These are phyloP conservation scores for Nothobranchius furzeri DNA, from an alignment of 2,113 vertebrate genomes.

Conservation along the genomic window DNA sequence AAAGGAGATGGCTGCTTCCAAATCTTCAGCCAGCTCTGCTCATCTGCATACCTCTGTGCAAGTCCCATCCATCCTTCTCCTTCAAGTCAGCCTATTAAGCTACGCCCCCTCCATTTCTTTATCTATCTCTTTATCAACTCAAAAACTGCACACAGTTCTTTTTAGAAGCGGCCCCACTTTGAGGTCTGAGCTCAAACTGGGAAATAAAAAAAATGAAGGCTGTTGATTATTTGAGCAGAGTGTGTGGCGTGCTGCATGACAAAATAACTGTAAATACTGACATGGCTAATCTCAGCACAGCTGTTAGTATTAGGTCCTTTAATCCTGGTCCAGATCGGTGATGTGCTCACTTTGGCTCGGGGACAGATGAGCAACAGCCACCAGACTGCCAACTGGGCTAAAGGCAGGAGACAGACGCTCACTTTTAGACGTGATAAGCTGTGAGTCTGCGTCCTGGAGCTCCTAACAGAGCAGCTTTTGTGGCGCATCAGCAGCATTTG, in stretches of 20 bases:
- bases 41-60: conserved; percentile 14
- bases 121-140: not conserved
- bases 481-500: conserved; percentile 31
- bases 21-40: conserved; percentile 27
- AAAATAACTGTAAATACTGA: conserved; percentile 78
- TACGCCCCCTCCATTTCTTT: not conserved
- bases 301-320: conserved; percentile 72
- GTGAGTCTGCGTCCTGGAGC: conserved; percentile 51
- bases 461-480: conserved; percentile 33
- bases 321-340: conserved; percentile 73
- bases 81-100: conserved; percentile 7
- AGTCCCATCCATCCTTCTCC: conserved; percentile 9
- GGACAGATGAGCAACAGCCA: conserved; percentile 75
- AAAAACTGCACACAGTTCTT: not conserved
- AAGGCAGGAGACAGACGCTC: conserved; percentile 66
- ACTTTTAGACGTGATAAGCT: conserved; percentile 67
- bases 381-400: conserved; percentile 75
- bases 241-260: conserved; percentile 51
- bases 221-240: conserved; percentile 46
- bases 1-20: conserved; percentile 22
- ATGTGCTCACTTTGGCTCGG: conserved; percentile 67
- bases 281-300: conserved; percentile 75
- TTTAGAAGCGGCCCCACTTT: not conserved
- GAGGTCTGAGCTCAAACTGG: conserved; percentile 8
- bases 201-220: conserved; percentile 12